These are phyloP conservation scores for Bos taurus DNA, from an alignment of 2,113 vertebrate species.

Conservation along the genomic window ARS-UCD2.0 NC_037328.1:79108001-79108500, in stretches of 20 bases:
- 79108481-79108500: not conserved
- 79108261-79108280: not conserved
- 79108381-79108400: not conserved
- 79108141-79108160: not conserved
- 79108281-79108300: not conserved
- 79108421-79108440: not conserved
- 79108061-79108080: not conserved
- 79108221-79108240: not conserved
- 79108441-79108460: not conserved
- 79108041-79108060: not conserved
- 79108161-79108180: not conserved
- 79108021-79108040: not conserved
- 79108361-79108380: not conserved
- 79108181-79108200: not conserved
- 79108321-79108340: not conserved
- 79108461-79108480: not conserved
- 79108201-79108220: not conserved
- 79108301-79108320: not conserved
- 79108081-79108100: not conserved
- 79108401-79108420: not conserved
- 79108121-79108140: not conserved
- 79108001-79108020: not conserved
- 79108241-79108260: not conserved
- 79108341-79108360: not conserved
- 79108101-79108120: not conserved